Percentiles rank a stretch among this genome's conserved stretches.
Evolutionary conservation across 2,797 vertebrate species (phyloP).

Genomic region (Delichon dasypus): DNA sequence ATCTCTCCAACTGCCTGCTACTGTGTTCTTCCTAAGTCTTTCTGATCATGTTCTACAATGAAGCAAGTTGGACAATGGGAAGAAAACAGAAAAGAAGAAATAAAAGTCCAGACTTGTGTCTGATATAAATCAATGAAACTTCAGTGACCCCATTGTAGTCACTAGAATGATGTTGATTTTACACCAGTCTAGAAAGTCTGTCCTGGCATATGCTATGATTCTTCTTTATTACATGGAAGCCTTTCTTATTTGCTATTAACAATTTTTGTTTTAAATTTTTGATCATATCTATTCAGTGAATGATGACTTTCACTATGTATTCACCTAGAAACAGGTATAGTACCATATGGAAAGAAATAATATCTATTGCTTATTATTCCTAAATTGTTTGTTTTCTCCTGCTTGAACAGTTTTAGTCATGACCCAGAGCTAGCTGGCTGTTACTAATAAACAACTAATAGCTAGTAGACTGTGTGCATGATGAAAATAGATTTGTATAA

Average conservation of each 20-base stretch:
- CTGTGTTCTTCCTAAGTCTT: background rate
- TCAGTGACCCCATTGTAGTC: background rate
- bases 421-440: background rate
- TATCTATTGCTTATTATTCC: background rate
- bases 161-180: background rate
- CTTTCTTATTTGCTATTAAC: background rate
- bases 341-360: background rate
- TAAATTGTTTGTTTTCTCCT: background rate
- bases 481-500: conserved; percentile 23
- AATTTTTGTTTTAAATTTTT: background rate
- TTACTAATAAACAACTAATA: background rate
- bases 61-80: background rate
- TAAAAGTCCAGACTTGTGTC: background rate
- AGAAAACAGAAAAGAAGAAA: background rate
- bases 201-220: background rate
- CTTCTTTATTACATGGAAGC: background rate
- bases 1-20: background rate
- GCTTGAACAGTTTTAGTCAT: background rate
- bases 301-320: background rate
- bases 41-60: background rate
- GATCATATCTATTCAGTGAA: background rate
- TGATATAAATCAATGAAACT: background rate
- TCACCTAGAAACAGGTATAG: background rate
- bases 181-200: background rate
- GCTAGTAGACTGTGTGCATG: background rate